Evolutionary conservation across 2,888 invertebrate species (phyloP), one percentile per base, ranked within the genome.

Genomic region (Drosophila recens): DNA sequence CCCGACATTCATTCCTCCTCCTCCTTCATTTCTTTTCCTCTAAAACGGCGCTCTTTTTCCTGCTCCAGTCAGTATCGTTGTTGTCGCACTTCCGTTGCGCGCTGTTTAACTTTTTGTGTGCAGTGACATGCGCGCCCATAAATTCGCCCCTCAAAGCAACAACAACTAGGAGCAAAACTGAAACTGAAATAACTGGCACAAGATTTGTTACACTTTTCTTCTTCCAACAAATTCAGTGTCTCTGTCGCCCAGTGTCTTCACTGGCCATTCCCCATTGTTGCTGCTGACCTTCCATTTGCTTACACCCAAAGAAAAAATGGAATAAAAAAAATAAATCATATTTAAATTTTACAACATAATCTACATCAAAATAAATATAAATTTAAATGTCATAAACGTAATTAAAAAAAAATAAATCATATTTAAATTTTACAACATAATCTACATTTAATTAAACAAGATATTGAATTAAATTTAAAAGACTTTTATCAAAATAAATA

Each of bases 81-180:
- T 70, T 80, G 85, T 72, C 85, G 87, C 80, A 89, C 87, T 89
- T 86, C 87, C 89, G 87, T 87, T 80, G 82, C 75, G 89, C 85
- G 65, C 89, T 86, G 89, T 89, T 86, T 89, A 87, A 84, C 89
- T 89, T 89, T 86, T 89, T 84, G 82, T 82, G 87, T 89, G 87
- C 87, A 83, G 77, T 79, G 84, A 81, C 85, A 89, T 85, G 85
- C 75, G 83, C 89, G 79, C 69, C 73, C 84, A 88, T 88, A 84
- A 88, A 84, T 84, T 83, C 83, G 78, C 69, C 82, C 68, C 68
- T 56, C 64, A 63, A 48, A 59, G 67, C 67, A 79, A 78, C 73
- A 74, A 51, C 61, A 74, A 51, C 61, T 11, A 33, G 43, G 27
- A 45, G 30, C 52, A 61, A 34, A 59, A 75, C 75, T 51, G 66